Conservation (phyloP, 2,113 vertebrate genomes). For the Scatophagus argus region DNA sequence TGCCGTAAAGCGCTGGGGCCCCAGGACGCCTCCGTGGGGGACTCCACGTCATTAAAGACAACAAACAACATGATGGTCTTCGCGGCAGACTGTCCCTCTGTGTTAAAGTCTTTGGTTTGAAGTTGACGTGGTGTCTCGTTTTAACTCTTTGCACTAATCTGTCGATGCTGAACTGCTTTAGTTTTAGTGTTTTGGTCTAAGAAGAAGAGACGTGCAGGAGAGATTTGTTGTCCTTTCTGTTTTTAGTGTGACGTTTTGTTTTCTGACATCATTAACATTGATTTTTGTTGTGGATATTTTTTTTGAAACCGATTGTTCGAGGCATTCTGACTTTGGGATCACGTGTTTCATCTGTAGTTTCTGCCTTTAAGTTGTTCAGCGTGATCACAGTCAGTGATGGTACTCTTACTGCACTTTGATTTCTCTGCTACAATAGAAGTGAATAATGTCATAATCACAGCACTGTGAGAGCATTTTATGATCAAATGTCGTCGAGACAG, state of each 20-base stretch:
- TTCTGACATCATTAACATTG: background rate
- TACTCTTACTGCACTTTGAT: slow-evolving; percentile 10
- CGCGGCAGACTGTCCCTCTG: slow-evolving; percentile 18
- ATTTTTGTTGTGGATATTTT: slow-evolving; percentile 35
- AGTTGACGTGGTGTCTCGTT: slow-evolving; percentile 15
- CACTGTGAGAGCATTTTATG: background rate
- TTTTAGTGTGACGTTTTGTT: background rate
- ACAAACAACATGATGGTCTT: background rate
- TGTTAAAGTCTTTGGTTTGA: slow-evolving; percentile 5
- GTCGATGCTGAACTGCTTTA: slow-evolving; percentile 8
- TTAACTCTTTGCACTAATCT: slow-evolving; percentile 42
- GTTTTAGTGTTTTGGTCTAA: background rate
- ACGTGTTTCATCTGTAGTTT: background rate
- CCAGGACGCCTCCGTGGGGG: slow-evolving; percentile 4
- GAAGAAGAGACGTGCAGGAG: background rate
- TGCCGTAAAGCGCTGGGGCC: background rate
- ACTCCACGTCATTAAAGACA: background rate
- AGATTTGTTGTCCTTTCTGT: background rate
- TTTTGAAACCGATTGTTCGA: background rate
- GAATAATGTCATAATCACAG: background rate
- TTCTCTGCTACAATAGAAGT: background rate
- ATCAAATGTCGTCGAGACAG: background rate
- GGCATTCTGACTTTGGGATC: slow-evolving; percentile 21
- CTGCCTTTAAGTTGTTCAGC: background rate
- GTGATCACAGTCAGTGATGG: background rate